phyloP scores from a whole-genome alignment of 2,113 vertebrate genomes.

The Machaerirhynchus nigripectus region DNA sequence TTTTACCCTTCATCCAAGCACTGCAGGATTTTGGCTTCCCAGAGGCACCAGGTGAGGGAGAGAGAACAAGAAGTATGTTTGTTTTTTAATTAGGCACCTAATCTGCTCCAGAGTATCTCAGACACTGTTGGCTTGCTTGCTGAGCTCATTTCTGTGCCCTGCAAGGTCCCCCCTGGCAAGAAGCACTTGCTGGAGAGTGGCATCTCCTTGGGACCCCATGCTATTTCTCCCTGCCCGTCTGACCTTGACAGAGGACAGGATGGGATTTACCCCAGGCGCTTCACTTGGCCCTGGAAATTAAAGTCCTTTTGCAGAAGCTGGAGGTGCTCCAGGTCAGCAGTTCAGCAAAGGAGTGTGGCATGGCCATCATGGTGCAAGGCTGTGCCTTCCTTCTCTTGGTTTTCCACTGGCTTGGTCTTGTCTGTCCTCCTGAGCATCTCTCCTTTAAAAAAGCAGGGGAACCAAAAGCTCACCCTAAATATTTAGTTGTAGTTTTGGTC shows the following conservation, averaged over 20 bases:
- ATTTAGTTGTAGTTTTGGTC: not conserved
- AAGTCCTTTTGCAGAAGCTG: not conserved
- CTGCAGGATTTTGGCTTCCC: conserved; percentile 49
- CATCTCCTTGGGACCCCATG: rapidly evolving
- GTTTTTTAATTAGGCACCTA: not conserved
- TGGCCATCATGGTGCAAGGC: rapidly evolving
- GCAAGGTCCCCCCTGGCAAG: not conserved
- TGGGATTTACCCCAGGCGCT: not conserved
- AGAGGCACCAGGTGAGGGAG: not conserved
- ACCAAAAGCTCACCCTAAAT: not conserved
- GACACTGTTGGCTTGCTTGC: not conserved
- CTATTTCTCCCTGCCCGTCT: not conserved
- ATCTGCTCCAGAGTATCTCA: not conserved
- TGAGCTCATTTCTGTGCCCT: not conserved
- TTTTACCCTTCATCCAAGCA: not conserved
- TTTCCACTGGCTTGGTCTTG: not conserved
- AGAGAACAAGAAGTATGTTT: not conserved
- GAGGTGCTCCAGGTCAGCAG: not conserved
- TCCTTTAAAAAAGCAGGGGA: not conserved
- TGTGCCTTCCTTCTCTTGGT: not conserved
- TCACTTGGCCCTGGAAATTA: not conserved
- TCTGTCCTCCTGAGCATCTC: not conserved
- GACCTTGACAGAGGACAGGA: conserved; percentile 57
- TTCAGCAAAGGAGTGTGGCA: not conserved
- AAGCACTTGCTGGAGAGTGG: not conserved